These are phyloP conservation scores for Eupeodes latifasciatus DNA, from an alignment of 2,888 invertebrate species.

Conservation along the genomic window DNA sequence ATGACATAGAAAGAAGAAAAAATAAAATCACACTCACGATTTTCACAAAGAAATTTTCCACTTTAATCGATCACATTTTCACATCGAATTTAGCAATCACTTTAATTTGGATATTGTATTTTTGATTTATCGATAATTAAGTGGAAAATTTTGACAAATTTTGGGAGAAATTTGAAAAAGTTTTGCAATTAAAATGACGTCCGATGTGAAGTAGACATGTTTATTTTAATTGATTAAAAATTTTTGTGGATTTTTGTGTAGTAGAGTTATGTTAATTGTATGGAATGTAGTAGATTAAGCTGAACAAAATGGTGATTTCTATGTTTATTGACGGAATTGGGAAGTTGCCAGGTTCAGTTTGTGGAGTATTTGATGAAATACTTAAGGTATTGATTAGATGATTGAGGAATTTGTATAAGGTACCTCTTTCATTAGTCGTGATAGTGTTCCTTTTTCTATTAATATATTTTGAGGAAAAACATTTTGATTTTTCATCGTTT, in stretches of 20 bases:
- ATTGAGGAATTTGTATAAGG: too few relatives aligned
- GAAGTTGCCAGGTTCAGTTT: slow-evolving; percentile 30
- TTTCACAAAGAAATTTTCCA: slow-evolving; percentile 74
- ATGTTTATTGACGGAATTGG: slow-evolving; percentile 16
- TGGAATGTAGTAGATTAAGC: slow-evolving; percentile 53
- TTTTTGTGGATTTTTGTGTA: slow-evolving; percentile 54
- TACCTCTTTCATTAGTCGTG: too few relatives aligned
- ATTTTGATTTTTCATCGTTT: too few relatives aligned
- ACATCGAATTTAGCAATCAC: slow-evolving; percentile 46
- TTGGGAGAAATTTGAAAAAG: slow-evolving; percentile 77
- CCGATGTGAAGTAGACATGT: slow-evolving; percentile 78
- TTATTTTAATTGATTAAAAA: slow-evolving; percentile 78
- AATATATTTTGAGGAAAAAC: too few relatives aligned
- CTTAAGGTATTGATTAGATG: not conserved
- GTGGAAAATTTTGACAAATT: slow-evolving; percentile 60
- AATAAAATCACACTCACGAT: slow-evolving; percentile 77
- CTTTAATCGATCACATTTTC: slow-evolving; percentile 71
- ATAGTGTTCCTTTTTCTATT: too few relatives aligned
- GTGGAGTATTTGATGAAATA: not conserved
- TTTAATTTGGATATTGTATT: slow-evolving; percentile 60
- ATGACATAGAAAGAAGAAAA: slow-evolving; percentile 81
- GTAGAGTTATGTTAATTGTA: slow-evolving; percentile 30
- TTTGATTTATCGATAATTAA: slow-evolving; percentile 40
- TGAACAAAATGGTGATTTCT: slow-evolving; percentile 57
- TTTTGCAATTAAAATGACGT: slow-evolving; percentile 78